Percentiles rank a stretch among this genome's conserved stretches.
Conservation (phyloP, 2,888 invertebrate species). For the Tribolium freemani region DNA sequence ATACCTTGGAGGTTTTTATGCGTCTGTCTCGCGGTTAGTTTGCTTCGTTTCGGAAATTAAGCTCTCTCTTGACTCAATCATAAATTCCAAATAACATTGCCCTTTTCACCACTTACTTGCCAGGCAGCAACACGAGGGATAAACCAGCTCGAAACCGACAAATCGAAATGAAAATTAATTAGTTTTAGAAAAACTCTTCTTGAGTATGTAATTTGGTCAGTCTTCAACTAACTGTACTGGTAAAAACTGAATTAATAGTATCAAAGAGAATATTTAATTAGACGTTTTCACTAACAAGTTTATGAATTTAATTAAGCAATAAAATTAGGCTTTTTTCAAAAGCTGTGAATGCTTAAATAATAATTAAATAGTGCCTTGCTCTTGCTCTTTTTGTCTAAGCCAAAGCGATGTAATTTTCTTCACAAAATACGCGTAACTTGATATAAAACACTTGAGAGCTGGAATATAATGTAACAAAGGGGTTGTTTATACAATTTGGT, state of each 20-base stretch:
- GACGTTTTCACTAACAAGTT: background rate
- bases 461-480: background rate
- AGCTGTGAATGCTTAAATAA: background rate
- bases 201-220: too few relatives aligned
- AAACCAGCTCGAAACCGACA: background rate
- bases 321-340: background rate
- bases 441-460: background rate
- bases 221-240: background rate
- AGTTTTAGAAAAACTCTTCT: background rate
- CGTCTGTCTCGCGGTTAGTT: slow-evolving; percentile 37
- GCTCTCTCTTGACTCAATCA: slow-evolving; percentile 6
- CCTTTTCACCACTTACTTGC: background rate
- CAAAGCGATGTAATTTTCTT: too few relatives aligned
- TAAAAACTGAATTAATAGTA: background rate
- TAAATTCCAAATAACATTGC: background rate
- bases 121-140: background rate
- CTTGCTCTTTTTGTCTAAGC: background rate
- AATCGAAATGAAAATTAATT: background rate
- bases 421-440: too few relatives aligned
- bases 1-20: slow-evolving; percentile 36
- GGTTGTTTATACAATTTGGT: background rate
- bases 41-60: slow-evolving; percentile 24
- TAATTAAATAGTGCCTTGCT: background rate
- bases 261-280: too few relatives aligned
- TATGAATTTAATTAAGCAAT: background rate